Evolutionary conservation across 2,113 vertebrate genomes (phyloP).

Genomic region (Neomonachus schauinslandi): DNA sequence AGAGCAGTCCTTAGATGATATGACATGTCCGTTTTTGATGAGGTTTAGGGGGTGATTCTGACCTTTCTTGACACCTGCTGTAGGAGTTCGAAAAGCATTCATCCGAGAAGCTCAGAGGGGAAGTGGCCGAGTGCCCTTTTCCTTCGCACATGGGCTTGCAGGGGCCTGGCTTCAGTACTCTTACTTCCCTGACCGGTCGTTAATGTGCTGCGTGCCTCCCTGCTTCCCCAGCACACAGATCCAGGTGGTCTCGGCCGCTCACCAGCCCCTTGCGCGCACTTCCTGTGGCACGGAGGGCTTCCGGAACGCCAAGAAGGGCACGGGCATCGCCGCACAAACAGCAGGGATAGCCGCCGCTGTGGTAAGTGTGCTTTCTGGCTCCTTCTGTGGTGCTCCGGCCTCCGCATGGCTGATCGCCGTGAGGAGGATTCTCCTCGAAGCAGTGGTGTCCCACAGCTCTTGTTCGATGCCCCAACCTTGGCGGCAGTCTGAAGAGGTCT

Average conservation of each 20-base stretch:
- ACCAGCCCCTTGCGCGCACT: slow-evolving; percentile 84
- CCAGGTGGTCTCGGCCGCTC: slow-evolving; percentile 89
- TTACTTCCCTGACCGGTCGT: neutral
- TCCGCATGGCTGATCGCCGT: neutral
- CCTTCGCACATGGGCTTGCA: rapidly evolving
- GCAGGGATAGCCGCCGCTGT: slow-evolving; percentile 91
- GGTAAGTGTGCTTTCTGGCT: slow-evolving; percentile 84
- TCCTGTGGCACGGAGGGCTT: slow-evolving; percentile 97
- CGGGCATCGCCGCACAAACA: slow-evolving; percentile 93
- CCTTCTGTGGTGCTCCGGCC: rapidly evolving
- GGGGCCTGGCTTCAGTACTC: neutral
- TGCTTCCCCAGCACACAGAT: slow-evolving; percentile 91
- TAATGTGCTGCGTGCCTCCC: neutral
- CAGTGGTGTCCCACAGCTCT: rapidly evolving
- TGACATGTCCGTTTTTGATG: neutral
- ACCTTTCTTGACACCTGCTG: neutral
- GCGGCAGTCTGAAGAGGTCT: neutral
- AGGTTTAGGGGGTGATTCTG: neutral
- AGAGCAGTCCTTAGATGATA: neutral
- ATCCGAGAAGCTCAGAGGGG: neutral
- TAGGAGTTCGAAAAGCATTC: neutral
- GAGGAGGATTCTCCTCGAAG: neutral
- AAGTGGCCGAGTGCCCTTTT: neutral
- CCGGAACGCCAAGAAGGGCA: slow-evolving; percentile 94
- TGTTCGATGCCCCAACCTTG: too few relatives aligned